phyloP scores from a whole-genome alignment of 64 coral and sea anemone species.

The Porites lutea region DNA sequence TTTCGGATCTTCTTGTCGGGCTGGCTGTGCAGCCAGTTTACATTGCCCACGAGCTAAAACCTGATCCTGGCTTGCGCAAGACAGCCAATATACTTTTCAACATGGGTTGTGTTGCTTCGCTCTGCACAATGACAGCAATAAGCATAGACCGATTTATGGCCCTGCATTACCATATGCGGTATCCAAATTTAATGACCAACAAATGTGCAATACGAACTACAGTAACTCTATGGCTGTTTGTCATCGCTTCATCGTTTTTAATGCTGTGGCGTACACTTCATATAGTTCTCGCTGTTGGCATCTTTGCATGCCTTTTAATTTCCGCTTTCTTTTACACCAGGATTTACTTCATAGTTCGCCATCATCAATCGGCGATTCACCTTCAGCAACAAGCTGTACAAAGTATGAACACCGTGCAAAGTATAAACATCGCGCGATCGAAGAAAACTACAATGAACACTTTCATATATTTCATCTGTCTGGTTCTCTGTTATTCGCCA shows the following conservation, averaged over 20 bases:
- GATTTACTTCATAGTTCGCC: not conserved
- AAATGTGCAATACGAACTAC: not conserved
- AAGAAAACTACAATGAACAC: not conserved
- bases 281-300: not conserved
- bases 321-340: not conserved
- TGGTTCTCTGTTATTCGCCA: conserved; percentile 10
- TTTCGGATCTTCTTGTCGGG: conserved; percentile 8
- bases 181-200: not conserved
- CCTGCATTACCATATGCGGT: conserved; percentile 27
- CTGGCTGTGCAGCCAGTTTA: not conserved
- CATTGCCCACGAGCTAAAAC: not conserved
- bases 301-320: not conserved
- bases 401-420: not conserved
- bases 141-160: conserved; percentile 11
- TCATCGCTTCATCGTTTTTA: not conserved
- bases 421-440: not conserved
- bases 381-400: not conserved
- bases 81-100: too few relatives aligned
- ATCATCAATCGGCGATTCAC: not conserved
- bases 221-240: not conserved
- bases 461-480: conserved; percentile 12
- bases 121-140: not conserved
- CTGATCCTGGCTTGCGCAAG: not conserved
- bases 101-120: not conserved
- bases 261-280: not conserved